Conservation (phyloP, 2,797 vertebrate species). For the Pipistrellus pipistrellus region DNA sequence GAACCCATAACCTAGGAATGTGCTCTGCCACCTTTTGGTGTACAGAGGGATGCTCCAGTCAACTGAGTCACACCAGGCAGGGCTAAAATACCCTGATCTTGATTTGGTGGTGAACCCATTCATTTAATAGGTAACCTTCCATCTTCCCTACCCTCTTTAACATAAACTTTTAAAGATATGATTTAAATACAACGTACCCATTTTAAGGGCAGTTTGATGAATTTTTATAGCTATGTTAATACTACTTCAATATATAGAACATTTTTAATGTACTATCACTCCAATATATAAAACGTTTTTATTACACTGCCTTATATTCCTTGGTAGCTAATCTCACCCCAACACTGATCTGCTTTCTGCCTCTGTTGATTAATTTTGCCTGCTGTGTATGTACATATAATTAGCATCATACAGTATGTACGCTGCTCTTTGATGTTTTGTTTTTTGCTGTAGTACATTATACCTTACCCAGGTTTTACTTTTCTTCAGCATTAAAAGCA, state of each 20-base stretch:
- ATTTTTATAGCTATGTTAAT: slow-evolving; percentile 16
- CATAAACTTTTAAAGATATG: neutral
- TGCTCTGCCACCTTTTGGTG: too few species aligned
- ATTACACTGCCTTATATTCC: neutral
- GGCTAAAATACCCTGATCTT: slow-evolving; percentile 29
- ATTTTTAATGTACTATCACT: neutral
- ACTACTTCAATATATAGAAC: slow-evolving; percentile 3
- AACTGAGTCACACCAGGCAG: too few species aligned
- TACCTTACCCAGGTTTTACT: neutral
- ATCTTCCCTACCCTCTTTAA: neutral
- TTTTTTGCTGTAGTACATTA: neutral
- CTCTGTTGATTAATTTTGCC: slow-evolving; percentile 21
- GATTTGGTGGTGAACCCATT: slow-evolving; percentile 49
- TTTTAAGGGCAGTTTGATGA: slow-evolving; percentile 9
- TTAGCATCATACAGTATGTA: slow-evolving; percentile 23
- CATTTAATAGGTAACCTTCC: neutral
- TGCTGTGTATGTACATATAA: neutral
- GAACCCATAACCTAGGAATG: too few species aligned
- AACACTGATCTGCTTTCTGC: slow-evolving; percentile 5
- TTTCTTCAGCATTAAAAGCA: neutral
- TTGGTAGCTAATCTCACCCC: neutral
- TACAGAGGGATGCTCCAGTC: too few species aligned
- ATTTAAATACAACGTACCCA: neutral
- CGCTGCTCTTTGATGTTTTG: neutral
- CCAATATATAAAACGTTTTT: slow-evolving; percentile 33